These are phyloP conservation scores for Vulpes lagopus DNA, from an alignment of 2,113 vertebrate genomes.

Conservation along the genomic window DNA sequence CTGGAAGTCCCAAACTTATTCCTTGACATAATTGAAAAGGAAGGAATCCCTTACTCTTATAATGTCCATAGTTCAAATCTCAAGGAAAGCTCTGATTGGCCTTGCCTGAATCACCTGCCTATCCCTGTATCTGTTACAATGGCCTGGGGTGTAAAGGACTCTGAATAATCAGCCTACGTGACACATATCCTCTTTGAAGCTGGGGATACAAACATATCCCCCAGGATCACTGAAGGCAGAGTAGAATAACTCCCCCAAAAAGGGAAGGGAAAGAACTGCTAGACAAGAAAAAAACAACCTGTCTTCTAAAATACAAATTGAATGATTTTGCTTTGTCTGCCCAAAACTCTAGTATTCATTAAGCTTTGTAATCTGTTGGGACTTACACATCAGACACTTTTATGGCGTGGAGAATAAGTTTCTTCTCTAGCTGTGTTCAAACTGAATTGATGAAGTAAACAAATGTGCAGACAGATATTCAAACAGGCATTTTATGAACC, in stretches of 20 bases:
- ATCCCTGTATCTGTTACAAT: not conserved
- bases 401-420: not conserved
- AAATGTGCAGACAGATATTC: not conserved
- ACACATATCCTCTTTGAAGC: not conserved
- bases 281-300: not conserved
- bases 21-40: not conserved
- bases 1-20: not conserved
- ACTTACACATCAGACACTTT: not conserved
- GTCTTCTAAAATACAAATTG: not conserved
- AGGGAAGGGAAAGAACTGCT: not conserved
- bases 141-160: not conserved
- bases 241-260: not conserved
- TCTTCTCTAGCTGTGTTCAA: not conserved
- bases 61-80: not conserved
- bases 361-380: not conserved
- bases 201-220: not conserved
- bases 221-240: not conserved
- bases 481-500: slow-evolving; percentile 26
- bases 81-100: not conserved
- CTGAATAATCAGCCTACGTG: not conserved
- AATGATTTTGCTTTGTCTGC: not conserved
- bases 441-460: slow-evolving; percentile 23
- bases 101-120: not conserved
- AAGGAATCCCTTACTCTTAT: not conserved
- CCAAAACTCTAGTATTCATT: not conserved